Evolutionary conservation across 2,888 invertebrate genomes (phyloP), one percentile per base, ranked within the genome.

Genomic region (Machimus rusticus): DNA sequence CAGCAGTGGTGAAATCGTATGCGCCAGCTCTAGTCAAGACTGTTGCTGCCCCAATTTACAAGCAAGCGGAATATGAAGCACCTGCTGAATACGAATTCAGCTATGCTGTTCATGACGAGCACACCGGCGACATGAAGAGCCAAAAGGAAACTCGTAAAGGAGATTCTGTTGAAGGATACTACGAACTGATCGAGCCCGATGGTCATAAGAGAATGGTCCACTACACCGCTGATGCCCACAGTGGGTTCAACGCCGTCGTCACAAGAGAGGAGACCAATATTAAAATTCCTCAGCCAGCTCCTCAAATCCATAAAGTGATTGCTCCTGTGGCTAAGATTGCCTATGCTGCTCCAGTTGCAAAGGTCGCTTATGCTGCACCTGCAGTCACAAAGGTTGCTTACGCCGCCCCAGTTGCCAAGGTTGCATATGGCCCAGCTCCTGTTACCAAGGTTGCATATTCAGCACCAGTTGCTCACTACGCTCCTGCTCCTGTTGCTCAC

Each of bases 201-300:
- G 94, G 94, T 86, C 93, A 91, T 89, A 93, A 93, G 89, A 92
- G 94, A 88, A 93, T 92, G 46, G 94, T 94, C 14, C 93, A 93
- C 66, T 94, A 94, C 90, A 93, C 93, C 37, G 94, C 94, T 77
- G 94, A 94, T 90, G 90, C 92, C 86, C 91, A 93, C 86, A 93
- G 93, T 88, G 94, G 94, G 87, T 94, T 94, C 91, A 94, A 94
- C 90, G 94, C 94, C 9, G 91, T 94, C n/a, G 94, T 94, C 5
- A 93, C 91, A 89, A 93, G 93, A 39, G 93, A 93, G 89, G 43
- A 23, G 8, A 84, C 93, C 3, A 89, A 91, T 79, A 91, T 91
- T 74, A 91, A 91, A 88, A 91, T 92, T 19, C 91, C 90, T 12
- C 77, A 90, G 82, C 92, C 92, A 0, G 90, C 90, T 78, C 90